Percentiles rank a stretch among this genome's conserved stretches.
These are phyloP conservation scores for Coelopa frigida DNA, from an alignment of 1,140 invertebrate genomes.

Conservation along the genomic window DNA sequence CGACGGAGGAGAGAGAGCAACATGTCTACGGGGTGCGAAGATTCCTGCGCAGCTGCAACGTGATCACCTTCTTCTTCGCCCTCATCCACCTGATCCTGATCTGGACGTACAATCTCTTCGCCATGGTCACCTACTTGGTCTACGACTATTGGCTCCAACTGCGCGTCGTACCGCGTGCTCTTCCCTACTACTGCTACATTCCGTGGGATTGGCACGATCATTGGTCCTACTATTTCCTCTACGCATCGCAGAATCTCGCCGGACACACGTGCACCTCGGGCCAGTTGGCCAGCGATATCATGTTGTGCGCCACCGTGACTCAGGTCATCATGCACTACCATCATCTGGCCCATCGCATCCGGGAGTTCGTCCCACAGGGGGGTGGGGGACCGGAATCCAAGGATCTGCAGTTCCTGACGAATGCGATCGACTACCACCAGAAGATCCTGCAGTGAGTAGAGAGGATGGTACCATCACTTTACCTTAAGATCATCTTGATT, in stretches of 20 bases:
- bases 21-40: conserved; percentile 10
- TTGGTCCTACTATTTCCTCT: conserved; percentile 26
- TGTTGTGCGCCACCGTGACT: conserved; percentile 27
- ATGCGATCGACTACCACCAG: conserved; percentile 26
- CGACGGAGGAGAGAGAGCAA: conserved; percentile 5
- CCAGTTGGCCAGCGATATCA: conserved; percentile 29
- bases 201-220: conserved; percentile 33
- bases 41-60: conserved; percentile 14
- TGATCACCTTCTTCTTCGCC: conserved; percentile 24
- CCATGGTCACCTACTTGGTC: conserved; percentile 27
- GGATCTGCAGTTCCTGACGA: conserved; percentile 24
- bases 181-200: conserved; percentile 33
- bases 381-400: neutral
- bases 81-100: conserved; percentile 25
- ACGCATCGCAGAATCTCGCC: conserved; percentile 23
- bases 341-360: conserved; percentile 16
- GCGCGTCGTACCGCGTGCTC: conserved; percentile 17
- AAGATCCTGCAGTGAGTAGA: conserved; percentile 13
- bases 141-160: conserved; percentile 25
- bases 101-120: conserved; percentile 36
- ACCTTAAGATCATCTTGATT: no score
- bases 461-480: no score
- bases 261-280: conserved; percentile 27
- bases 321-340: conserved; percentile 35
- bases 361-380: conserved; percentile 14